Base-by-base conservation (phyloP, 2,888 invertebrate species). In the Lithophane leautieri region DNA sequence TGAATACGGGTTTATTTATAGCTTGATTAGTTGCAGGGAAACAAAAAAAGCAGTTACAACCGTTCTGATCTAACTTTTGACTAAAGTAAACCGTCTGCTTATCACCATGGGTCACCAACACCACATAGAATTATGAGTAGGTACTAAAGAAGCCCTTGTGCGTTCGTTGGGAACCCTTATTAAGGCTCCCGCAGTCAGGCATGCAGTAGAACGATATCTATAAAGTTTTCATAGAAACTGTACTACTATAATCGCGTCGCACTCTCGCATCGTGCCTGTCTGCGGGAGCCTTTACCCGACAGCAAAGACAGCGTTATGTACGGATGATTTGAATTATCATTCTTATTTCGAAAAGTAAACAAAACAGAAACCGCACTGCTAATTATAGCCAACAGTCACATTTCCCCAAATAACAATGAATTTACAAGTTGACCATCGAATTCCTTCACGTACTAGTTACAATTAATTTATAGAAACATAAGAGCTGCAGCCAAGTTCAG, bases 401-500 rank as follows among this genome's bases (percentile, higher is more conserved):
- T 66, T 67, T 60, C 69, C 54, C 42, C 40, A 76, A 82, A 84
- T 76, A 81, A 54, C 34, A 52, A 25, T 54, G 25, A 44, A 68
- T 22, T 60, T 61, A 44, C 28, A 1, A 28, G 58, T 65, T 80
- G 85, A 74, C 81, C 70, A 78, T 80, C 73, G 85, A 74, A 88
- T 88, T 84, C 86, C 86, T 70, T 76, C 84, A 85, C 84, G 83
- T 81, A 79, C 84, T 47, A 79, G 61, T 75, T 63, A 72, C 78
- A 84, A 86, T 88, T 82, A 89, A 87, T 90, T 88, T 85, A 84
- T 78, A 80, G 67, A 75, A 87, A 67, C 73, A 42, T 68, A 74
- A 71, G 75, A 74, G 61, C 47, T 50, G 72, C 40, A 75, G 82
- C 81, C 89, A 89, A 90, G 90, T 87, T 89, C 89, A 89, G 81